These are phyloP conservation scores for Trichoplusia ni DNA, from an alignment of 1,140 invertebrate species.

Conservation along the genomic window DNA sequence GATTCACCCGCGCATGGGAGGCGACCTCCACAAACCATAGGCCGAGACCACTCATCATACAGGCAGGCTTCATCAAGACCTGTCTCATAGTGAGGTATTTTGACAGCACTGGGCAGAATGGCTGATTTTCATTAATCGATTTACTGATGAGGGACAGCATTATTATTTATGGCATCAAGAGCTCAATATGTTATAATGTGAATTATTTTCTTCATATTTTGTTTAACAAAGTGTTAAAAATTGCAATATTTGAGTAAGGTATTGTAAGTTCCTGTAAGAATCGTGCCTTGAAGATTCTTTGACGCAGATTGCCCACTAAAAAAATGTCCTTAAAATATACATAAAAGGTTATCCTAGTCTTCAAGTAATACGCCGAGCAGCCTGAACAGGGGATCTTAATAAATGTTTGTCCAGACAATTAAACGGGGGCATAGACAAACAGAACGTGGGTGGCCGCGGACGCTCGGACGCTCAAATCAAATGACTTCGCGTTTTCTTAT, in stretches of 20 bases:
- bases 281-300: too few relatives aligned
- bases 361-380: conserved; percentile 36
- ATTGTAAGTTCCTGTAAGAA: too few relatives aligned
- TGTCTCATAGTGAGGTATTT: too few relatives aligned
- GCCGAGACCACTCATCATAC: not conserved
- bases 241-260: too few relatives aligned
- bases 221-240: too few relatives aligned
- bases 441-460: conserved; percentile 64
- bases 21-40: conserved; percentile 26
- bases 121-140: too few relatives aligned
- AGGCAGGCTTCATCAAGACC: not conserved
- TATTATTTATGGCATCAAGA: too few relatives aligned
- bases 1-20: conserved; percentile 14
- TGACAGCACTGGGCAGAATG: too few relatives aligned
- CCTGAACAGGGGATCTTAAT: conserved; percentile 54
- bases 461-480: conserved; percentile 35
- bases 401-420: conserved; percentile 69
- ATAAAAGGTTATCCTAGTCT: not conserved
- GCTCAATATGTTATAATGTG: too few relatives aligned
- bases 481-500: conserved; percentile 43
- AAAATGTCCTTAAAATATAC: not conserved
- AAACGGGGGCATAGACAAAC: conserved; percentile 63
- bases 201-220: too few relatives aligned
- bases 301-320: too few relatives aligned
- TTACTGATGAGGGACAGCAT: too few relatives aligned